phyloP scores from a whole-genome alignment of 2,888 invertebrate species.

The Phaedon cochleariae region DNA sequence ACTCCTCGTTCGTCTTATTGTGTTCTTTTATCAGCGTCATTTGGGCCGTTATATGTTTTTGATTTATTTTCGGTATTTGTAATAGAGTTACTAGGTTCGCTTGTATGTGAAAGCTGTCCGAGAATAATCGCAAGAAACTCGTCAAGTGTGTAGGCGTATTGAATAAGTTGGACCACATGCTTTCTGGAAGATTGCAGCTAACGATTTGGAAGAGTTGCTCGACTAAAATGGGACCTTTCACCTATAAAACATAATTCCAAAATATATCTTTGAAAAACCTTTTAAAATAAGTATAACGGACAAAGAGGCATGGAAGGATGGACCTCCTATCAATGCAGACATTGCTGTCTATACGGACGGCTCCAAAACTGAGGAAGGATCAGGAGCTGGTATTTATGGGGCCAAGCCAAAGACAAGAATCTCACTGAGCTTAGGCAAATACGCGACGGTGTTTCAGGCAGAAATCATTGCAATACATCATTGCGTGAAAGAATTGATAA shows the following conservation, averaged over 20 bases:
- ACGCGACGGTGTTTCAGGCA: too few species aligned
- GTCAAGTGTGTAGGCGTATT: conserved; percentile 90
- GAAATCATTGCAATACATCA: too few species aligned
- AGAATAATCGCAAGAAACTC: conserved; percentile 91
- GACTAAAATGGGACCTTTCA: conserved; percentile 76
- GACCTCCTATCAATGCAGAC: too few species aligned
- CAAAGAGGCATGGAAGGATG: too few species aligned
- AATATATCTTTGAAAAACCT: too few species aligned
- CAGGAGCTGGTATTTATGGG: too few species aligned
- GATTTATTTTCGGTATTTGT: conserved; percentile 76
- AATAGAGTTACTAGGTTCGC: conserved; percentile 88
- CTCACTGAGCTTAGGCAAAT: too few species aligned
- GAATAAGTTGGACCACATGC: conserved; percentile 82
- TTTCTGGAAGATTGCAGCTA: conserved; percentile 66
- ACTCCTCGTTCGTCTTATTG: conserved; percentile 44
- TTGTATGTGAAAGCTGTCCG: conserved; percentile 94
- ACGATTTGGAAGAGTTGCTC: conserved; percentile 88
- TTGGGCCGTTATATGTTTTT: conserved; percentile 56
- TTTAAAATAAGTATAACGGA: too few species aligned
- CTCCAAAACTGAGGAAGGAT: too few species aligned
- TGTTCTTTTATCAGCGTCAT: conserved; percentile 46
- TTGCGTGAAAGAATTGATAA: too few species aligned
- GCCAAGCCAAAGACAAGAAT: too few species aligned
- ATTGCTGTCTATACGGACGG: too few species aligned
- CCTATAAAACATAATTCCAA: conserved; percentile 26